Conservation (phyloP, 2,113 vertebrate species). For the Grus americana region DNA sequence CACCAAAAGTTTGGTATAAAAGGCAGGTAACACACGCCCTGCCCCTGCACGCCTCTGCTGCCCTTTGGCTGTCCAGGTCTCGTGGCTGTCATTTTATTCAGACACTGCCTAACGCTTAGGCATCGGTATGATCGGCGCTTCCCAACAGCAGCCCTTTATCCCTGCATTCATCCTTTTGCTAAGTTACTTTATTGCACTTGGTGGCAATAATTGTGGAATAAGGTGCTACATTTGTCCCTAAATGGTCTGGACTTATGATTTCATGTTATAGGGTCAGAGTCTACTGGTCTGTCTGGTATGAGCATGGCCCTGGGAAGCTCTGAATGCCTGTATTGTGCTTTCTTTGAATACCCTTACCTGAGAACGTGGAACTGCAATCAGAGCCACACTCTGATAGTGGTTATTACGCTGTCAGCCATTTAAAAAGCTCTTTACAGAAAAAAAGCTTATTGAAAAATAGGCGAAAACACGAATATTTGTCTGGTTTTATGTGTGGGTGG, state of each 20-base stretch:
- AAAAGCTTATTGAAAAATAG: background rate
- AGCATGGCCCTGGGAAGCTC: background rate
- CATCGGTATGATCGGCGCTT: background rate
- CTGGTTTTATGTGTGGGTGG: background rate
- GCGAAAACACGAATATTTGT: background rate
- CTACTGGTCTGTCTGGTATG: background rate
- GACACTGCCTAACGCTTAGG: background rate
- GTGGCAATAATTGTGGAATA: background rate
- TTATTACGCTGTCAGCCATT: background rate
- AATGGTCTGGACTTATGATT: background rate
- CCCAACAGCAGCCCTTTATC: slow-evolving; percentile 8
- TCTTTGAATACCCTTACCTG: background rate
- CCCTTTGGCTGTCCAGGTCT: background rate
- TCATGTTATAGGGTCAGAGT: background rate
- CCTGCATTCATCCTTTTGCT: background rate
- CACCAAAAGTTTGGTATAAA: background rate
- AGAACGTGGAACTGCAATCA: background rate
- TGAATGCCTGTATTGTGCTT: background rate
- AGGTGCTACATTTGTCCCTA: background rate
- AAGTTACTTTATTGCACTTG: background rate
- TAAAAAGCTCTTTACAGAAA: background rate
- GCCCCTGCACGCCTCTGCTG: background rate
- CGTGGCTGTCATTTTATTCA: background rate
- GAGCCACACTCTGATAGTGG: background rate
- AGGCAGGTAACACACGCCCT: background rate